phyloP scores from a whole-genome alignment of 92 coral and sea anemone species.

The Palythoa caribaeorum region DNA sequence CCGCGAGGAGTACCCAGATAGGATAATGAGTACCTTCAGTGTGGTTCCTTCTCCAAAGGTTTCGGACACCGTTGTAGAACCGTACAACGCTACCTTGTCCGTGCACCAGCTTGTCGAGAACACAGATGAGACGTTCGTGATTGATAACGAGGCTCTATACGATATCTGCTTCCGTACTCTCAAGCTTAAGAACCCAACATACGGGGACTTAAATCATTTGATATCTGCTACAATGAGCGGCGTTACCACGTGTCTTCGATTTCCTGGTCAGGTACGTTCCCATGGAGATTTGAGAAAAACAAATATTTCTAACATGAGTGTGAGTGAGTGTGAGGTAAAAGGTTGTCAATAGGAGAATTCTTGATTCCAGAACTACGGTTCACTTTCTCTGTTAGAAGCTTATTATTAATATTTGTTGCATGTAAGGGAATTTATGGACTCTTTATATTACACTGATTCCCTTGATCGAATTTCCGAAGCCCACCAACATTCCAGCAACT shows the following conservation, averaged over 20 bases:
- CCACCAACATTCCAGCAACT: no score
- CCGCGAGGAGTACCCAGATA: slow-evolving; percentile 94
- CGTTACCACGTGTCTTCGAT: slow-evolving; percentile 90
- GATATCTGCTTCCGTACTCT: slow-evolving; percentile 94
- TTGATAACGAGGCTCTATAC: slow-evolving; percentile 96
- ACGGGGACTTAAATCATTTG: slow-evolving; percentile 94
- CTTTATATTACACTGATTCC: no score
- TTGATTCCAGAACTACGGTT: no score
- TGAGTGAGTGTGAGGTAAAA: neutral
- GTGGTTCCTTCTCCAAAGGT: slow-evolving; percentile 97
- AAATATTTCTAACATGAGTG: neutral
- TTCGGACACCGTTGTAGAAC: slow-evolving; percentile 93
- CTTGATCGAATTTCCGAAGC: no score
- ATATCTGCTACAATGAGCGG: slow-evolving; percentile 97
- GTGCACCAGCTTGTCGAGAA: slow-evolving; percentile 96
- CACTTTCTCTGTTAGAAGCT: no score
- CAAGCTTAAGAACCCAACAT: slow-evolving; percentile 90
- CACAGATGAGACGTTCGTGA: slow-evolving; percentile 91
- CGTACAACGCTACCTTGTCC: slow-evolving; percentile 94
- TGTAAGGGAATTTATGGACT: no score
- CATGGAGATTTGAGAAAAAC: neutral
- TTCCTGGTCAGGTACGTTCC: slow-evolving; percentile 87
- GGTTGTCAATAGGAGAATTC: no score
- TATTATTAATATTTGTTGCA: no score
- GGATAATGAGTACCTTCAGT: slow-evolving; percentile 91